Conservation (phyloP, 53 echinoderm and acorn worm species). For the Antedon mediterranea region DNA sequence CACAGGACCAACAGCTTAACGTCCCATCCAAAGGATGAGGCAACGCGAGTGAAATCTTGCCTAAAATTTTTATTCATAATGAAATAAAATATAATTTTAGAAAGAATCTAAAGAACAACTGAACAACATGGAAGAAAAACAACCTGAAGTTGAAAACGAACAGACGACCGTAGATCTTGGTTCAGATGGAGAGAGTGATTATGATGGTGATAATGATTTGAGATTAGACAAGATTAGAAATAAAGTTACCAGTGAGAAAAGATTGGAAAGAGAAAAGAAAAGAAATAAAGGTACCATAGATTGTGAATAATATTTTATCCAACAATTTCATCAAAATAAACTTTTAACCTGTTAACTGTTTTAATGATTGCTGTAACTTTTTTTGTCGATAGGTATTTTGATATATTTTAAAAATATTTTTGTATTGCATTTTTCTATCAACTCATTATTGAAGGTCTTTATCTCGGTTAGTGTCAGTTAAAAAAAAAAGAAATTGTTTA, state of each 20-base stretch:
- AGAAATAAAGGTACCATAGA: slow-evolving; percentile 8
- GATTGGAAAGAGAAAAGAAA: slow-evolving; percentile 55
- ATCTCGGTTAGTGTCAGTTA: too few relatives aligned
- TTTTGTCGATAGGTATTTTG: too few relatives aligned
- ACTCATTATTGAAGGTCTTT: too few relatives aligned
- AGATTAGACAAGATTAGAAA: slow-evolving; percentile 69
- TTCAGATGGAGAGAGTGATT: slow-evolving; percentile 21
- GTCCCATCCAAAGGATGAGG: too few relatives aligned
- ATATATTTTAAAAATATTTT: too few relatives aligned
- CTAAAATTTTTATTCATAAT: too few relatives aligned
- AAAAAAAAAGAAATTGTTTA: background rate
- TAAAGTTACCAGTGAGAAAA: slow-evolving; percentile 67
- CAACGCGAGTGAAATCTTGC: too few relatives aligned
- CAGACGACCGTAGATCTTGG: slow-evolving; percentile 14
- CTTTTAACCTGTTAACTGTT: too few relatives aligned
- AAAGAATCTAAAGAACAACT: slow-evolving; percentile 25
- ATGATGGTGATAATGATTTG: slow-evolving; percentile 17
- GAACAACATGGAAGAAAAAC: background rate
- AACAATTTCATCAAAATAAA: too few relatives aligned
- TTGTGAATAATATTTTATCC: background rate
- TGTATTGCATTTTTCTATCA: too few relatives aligned
- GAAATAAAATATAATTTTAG: slow-evolving; percentile 7
- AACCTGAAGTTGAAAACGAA: background rate
- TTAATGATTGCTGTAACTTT: too few relatives aligned
- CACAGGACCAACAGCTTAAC: too few relatives aligned